Conservation (phyloP, 1,140 invertebrate genomes). For the Grapholita molesta region DNA sequence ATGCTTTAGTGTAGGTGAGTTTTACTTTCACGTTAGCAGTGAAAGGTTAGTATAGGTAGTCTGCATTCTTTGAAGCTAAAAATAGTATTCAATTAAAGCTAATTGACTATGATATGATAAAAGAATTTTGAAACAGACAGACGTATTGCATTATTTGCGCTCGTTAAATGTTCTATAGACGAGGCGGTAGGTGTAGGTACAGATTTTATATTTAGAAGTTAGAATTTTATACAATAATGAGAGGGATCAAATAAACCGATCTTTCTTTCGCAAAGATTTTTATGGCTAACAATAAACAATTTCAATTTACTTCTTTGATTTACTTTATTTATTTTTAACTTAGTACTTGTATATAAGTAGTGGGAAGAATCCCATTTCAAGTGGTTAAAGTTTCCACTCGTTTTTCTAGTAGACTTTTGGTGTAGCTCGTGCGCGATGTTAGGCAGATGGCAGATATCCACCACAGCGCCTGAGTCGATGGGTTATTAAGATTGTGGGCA, state of each 20-base stretch:
- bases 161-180: neutral
- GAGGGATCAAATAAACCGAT: no score
- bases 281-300: no score
- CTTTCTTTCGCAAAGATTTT: no score
- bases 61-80: neutral
- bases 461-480: neutral
- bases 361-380: no score
- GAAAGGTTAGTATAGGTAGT: neutral
- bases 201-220: neutral
- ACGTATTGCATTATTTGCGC: neutral
- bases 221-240: no score
- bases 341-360: no score
- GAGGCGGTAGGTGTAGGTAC: no score
- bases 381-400: no score
- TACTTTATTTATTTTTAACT: no score
- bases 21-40: neutral
- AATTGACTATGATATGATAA: neutral
- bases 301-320: no score
- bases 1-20: neutral
- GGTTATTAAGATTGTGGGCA: slow-evolving; percentile 1
- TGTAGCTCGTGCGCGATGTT: neutral
- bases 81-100: neutral
- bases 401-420: no score
- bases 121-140: neutral
- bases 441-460: neutral